Evolutionary conservation across 2,113 vertebrate species (phyloP), one percentile per base, ranked within the genome.

Genomic region (Hyperoodon ampullatus): DNA sequence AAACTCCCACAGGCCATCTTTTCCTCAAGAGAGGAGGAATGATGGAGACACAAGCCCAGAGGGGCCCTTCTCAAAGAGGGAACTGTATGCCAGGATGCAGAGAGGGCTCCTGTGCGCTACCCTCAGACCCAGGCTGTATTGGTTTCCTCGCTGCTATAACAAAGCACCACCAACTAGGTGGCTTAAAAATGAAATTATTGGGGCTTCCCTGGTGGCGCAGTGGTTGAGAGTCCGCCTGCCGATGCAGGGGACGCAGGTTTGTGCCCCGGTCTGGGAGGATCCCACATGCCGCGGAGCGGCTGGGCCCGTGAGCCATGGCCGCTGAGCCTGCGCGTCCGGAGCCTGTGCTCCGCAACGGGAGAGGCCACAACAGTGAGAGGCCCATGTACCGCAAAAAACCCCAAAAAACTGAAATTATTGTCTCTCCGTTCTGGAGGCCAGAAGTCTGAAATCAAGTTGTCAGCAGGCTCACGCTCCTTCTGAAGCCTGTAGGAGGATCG

Each of bases 1-100:
- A 6, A 30, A 2, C 11, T 12, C 33, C 21, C 8, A 0, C 4
- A 6, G 28, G 9, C 13, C 19, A 1, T 18, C 16, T 23, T 35
- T 39, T 66, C 44, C 42, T 39, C 26, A 1, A 39, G 70, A 77
- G 3, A 30, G 47, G 58, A 83, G 47, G 55, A 61, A 61, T 15
- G 24, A 35, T 18, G 33, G 39, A 18, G 12, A 66, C 11, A 30
- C 53, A 47, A 26, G 18, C 16, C n/a, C 21, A 24, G 47, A 30
- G 6, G 11, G 21, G 63, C n/a, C 21, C 66, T 53, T 58, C 72
- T 87, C 55, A 18, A 68, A 63, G 35, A 77, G 42, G 33, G 44
- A 28, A 0, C 81, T 2, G 0, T 2, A 53, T 21, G 55, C 33
- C 30, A 2, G 23, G 35, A 39, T 0, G 5, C 42, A 58, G 28